Evolutionary conservation across 2,888 invertebrate genomes (phyloP).

Genomic region (Apocheima hispidaria): DNA sequence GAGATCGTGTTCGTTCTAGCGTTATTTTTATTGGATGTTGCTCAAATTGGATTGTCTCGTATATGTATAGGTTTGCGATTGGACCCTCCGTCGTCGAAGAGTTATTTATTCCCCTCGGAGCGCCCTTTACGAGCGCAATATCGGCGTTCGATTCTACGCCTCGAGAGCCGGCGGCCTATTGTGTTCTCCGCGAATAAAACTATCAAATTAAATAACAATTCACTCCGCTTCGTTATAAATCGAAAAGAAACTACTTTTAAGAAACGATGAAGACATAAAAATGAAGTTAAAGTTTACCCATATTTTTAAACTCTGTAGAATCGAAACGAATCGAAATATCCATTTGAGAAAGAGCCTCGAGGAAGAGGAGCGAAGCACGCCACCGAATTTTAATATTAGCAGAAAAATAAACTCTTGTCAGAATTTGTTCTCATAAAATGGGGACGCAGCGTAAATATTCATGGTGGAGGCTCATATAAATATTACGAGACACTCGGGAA

Average conservation of each 20-base stretch:
- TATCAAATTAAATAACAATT: constrained; percentile 66
- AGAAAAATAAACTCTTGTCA: constrained; percentile 54
- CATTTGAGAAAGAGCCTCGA: constrained; percentile 35
- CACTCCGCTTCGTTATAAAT: constrained; percentile 35
- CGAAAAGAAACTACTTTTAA: constrained; percentile 15
- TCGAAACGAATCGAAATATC: constrained; percentile 36
- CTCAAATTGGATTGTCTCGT: constrained; percentile 46
- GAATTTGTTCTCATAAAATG: constrained; percentile 64
- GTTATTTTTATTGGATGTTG: constrained; percentile 40
- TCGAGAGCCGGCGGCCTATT: constrained; percentile 51
- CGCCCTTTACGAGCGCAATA: constrained; percentile 76
- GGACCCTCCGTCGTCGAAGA: constrained; percentile 46
- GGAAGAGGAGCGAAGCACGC: constrained; percentile 30
- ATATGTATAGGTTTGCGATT: constrained; percentile 40
- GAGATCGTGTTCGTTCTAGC: constrained; percentile 23
- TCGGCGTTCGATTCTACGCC: constrained; percentile 70
- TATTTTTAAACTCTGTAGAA: constrained; percentile 15
- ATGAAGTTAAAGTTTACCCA: constrained; percentile 2
- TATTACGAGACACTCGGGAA: constrained; percentile 68
- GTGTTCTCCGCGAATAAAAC: constrained; percentile 57
- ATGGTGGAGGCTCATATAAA: constrained; percentile 75
- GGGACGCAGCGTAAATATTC: constrained; percentile 72
- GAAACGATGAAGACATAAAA: constrained; percentile 21
- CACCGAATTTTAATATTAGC: constrained; percentile 54
- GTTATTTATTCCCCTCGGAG: constrained; percentile 75